Evolutionary conservation across 1,140 invertebrate genomes (phyloP).

Genomic region (Lordiphosa collinella): DNA sequence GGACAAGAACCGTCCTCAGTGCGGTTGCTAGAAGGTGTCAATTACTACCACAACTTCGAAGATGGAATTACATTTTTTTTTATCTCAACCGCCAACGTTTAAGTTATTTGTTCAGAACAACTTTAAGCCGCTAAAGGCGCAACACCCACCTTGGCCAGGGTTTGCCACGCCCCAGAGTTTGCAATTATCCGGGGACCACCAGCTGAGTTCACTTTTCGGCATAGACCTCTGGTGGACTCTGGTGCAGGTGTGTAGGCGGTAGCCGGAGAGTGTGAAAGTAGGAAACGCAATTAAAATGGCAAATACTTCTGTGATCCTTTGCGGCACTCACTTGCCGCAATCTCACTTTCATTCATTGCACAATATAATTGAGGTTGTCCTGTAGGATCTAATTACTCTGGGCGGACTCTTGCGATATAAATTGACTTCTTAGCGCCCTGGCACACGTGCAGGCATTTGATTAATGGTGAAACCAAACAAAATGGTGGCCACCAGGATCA

Average conservation of each 20-base stretch:
- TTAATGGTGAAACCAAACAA: constrained; percentile 44
- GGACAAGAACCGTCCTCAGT: constrained; percentile 26
- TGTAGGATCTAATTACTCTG: constrained; percentile 31
- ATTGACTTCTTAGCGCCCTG: constrained; percentile 72
- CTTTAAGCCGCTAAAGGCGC: constrained; percentile 68
- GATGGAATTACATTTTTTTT: constrained; percentile 16
- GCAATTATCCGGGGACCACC: constrained; percentile 56
- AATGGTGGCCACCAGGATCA: constrained; percentile 45
- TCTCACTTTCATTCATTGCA: constrained; percentile 76
- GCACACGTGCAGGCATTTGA: constrained; percentile 64
- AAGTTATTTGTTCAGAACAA: constrained; percentile 29
- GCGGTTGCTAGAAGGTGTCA: constrained; percentile 53
- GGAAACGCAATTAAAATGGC: constrained; percentile 54
- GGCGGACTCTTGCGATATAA: constrained; percentile 17
- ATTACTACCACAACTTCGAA: constrained; percentile 39
- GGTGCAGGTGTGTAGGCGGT: constrained; percentile 1
- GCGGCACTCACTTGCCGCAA: constrained; percentile 29
- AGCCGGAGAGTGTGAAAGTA: constrained; percentile 53
- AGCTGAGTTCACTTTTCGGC: constrained; percentile 33
- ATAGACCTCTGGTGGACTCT: constrained; percentile 14
- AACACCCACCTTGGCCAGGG: constrained; percentile 57
- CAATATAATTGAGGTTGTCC: constrained; percentile 59
- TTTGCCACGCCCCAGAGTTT: constrained; percentile 22
- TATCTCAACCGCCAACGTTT: constrained; percentile 18
- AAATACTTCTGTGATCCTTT: constrained; percentile 17